Conservation (phyloP, 2,888 invertebrate species). For the Subacronicta megacephala region DNA sequence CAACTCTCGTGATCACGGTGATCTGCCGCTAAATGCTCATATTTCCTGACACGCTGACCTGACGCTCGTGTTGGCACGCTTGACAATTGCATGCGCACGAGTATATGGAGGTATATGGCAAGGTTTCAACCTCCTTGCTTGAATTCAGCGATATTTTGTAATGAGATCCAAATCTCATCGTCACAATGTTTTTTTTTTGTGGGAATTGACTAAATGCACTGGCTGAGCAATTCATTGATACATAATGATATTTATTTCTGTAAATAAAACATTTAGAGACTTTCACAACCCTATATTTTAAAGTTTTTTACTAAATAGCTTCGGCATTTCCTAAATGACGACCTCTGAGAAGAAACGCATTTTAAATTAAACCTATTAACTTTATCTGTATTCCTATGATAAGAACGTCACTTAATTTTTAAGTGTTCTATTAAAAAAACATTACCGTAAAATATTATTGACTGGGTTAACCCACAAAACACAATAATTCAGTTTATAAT, state of each 20-base stretch:
- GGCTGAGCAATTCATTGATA: no score
- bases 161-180: background rate
- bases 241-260: no score
- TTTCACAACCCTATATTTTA: no score
- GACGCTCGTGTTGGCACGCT: slow-evolving; percentile 31
- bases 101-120: slow-evolving; percentile 1
- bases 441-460: background rate
- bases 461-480: slow-evolving; percentile 27
- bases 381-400: background rate
- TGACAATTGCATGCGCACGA: slow-evolving; percentile 38
- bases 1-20: slow-evolving; percentile 20
- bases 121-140: slow-evolving; percentile 16
- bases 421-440: background rate
- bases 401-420: background rate
- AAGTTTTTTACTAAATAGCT: no score
- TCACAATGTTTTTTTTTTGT: background rate
- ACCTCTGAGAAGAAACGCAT: no score
- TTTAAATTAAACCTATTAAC: background rate
- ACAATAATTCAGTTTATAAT: slow-evolving; percentile 38
- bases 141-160: background rate
- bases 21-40: slow-evolving; percentile 16
- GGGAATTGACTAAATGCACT: background rate
- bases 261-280: no score
- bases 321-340: no score
- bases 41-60: slow-evolving; percentile 42